Base-by-base conservation (phyloP, 2,113 vertebrate species). In the Megaleporinus macrocephalus region DNA sequence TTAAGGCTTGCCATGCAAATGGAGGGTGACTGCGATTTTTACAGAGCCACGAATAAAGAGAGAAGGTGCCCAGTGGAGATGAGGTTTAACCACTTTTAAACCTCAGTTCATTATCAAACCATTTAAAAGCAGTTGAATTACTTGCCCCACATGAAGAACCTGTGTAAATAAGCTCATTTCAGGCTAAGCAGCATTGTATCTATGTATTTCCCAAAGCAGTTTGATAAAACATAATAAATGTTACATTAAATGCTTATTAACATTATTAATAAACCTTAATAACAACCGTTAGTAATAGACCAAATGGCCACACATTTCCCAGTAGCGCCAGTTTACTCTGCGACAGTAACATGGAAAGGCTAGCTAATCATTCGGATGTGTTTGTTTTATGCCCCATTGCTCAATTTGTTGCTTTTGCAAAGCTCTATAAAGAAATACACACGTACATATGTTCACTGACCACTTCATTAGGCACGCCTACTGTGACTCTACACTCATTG, bases 1-100 rank as follows among this genome's bases (percentile, higher is more conserved):
- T 66, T 73, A n/a, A 69, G 53, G 73, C 53, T 82, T 85, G 36
- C 10, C 79, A 94, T 94, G 94, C 94, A 95, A 95, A 95, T 94
- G 44, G 15, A 53, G 36, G 70, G 85, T 70, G 29, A 83, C 27
- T 55, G 36, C 55, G 76, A 68, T 51, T 65, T 51, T 65, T 79
- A 70, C 16, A 55, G 77, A 66, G 59, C 16, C 29, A 29, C 24
- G 29, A 9, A 22, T n/a, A 71, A 33, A 78, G 53, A 75, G 76
- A 80, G 18, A 61, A 63, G 16, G 30, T 41, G 65, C 18, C 6
- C 65, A 27, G 65, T 36, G 11, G 20, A 18, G 20, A 66, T 68
- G 30, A 4, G 10, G 22, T 70, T 41, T 20, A 33, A 20, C 4
- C 22, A 13, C 20, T 44, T 44, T 70, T n/a, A 70, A 5, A 22